phyloP scores from a whole-genome alignment of 1,140 invertebrate genomes.

The Carposina sasakii region DNA sequence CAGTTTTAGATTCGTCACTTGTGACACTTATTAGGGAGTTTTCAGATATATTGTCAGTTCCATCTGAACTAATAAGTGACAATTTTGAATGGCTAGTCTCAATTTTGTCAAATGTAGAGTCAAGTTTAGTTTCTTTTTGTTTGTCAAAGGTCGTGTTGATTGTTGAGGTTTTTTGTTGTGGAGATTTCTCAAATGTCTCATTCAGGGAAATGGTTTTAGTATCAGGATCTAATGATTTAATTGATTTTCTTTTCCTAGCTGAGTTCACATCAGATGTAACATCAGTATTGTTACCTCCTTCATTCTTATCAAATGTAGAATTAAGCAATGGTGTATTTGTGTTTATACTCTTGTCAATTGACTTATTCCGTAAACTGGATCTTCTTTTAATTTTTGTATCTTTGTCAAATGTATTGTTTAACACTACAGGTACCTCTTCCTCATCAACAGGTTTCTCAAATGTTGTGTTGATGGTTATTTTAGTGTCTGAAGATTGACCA shows the following conservation, averaged over 20 bases:
- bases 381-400: too few relatives aligned
- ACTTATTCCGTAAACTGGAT: too few relatives aligned
- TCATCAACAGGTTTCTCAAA: constrained; percentile 1
- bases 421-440: neutral
- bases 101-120: constrained; percentile 23
- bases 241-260: constrained; percentile 1
- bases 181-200: constrained; percentile 16
- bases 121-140: constrained; percentile 20
- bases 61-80: constrained; percentile 42
- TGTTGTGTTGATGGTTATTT: constrained; percentile 1
- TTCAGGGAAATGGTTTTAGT: neutral
- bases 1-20: constrained; percentile 45
- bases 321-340: too few relatives aligned
- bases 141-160: constrained; percentile 21
- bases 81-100: constrained; percentile 23
- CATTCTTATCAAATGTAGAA: constrained; percentile 8
- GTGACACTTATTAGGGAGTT: constrained; percentile 45
- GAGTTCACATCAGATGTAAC: neutral
- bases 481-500: neutral
- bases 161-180: constrained; percentile 5
- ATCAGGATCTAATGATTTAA: constrained; percentile 18
- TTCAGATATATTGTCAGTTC: constrained; percentile 29
- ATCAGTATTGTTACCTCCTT: constrained; percentile 13
- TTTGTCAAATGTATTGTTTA: constrained; percentile 20
- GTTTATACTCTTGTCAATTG: too few relatives aligned